phyloP scores from a whole-genome alignment of 2,888 invertebrate genomes.

The Drosophila fungiperda region DNA sequence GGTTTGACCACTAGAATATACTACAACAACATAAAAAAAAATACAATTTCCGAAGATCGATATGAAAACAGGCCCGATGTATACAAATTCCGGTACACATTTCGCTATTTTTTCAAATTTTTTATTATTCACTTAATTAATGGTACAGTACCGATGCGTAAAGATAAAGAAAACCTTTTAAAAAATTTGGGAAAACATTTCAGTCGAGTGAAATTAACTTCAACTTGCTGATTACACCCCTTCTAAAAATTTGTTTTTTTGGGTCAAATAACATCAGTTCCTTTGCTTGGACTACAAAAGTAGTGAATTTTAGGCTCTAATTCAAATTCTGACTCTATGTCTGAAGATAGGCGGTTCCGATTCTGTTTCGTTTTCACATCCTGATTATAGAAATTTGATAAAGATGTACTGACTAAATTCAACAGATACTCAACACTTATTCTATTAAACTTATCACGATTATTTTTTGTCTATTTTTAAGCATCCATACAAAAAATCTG shows the following conservation, averaged over 20 bases:
- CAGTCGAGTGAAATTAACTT: background rate
- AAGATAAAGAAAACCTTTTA: background rate
- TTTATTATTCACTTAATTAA: background rate
- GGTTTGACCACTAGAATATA: background rate
- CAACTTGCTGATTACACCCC: background rate
- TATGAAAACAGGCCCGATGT: background rate
- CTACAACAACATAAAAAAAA: background rate
- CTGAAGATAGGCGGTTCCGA: background rate
- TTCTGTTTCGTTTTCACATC: background rate
- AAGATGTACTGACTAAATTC: background rate
- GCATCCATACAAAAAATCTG: no score
- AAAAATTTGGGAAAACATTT: background rate
- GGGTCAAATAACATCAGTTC: background rate
- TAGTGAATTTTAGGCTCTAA: background rate
- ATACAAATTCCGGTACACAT: background rate
- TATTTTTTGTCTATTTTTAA: no score
- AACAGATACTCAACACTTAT: no score
- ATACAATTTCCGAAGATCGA: accelerated
- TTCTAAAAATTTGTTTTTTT: background rate
- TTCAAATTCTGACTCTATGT: background rate
- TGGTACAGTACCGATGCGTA: background rate
- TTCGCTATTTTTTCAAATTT: background rate
- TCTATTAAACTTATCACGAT: no score
- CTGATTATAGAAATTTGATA: background rate
- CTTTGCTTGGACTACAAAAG: background rate